These are phyloP conservation scores for Cataglyphis albicans DNA, from an alignment of 2,888 invertebrate genomes.

Conservation along the genomic window DNA sequence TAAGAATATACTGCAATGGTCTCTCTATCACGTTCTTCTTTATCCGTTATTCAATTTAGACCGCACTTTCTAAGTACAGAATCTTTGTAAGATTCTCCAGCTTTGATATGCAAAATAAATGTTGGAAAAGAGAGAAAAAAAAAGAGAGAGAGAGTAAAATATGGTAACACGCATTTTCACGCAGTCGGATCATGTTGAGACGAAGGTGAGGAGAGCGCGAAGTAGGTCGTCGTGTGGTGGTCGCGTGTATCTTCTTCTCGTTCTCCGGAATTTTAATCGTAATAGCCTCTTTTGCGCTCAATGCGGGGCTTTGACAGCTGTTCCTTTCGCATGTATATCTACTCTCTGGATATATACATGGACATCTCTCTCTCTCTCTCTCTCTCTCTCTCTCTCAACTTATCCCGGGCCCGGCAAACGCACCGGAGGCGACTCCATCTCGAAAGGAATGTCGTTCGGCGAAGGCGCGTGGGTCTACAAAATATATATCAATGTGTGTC, in stretches of 20 bases:
- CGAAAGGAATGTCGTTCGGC: conserved; percentile 76
- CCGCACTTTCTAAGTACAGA: conserved; percentile 3
- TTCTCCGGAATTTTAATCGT: conserved; percentile 53
- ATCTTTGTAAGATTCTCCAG: conserved; percentile 1
- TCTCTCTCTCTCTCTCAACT: conserved; percentile 62
- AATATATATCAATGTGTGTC: conserved; percentile 73
- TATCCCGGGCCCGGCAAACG: conserved; percentile 68
- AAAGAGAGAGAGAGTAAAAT: background rate
- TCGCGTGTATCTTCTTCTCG: conserved; percentile 25
- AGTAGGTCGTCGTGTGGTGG: conserved; percentile 56
- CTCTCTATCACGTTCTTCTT: background rate
- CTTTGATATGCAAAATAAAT: conserved; percentile 30
- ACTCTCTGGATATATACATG: conserved; percentile 67
- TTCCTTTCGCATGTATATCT: conserved; percentile 46
- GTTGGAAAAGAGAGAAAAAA: conserved; percentile 10
- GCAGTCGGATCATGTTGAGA: conserved; percentile 23
- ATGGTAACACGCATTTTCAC: conserved; percentile 14
- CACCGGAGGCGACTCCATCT: conserved; percentile 68
- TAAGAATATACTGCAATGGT: background rate
- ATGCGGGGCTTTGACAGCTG: conserved; percentile 70
- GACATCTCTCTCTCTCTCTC: conserved; percentile 64
- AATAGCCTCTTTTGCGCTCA: conserved; percentile 45
- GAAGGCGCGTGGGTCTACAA: conserved; percentile 72
- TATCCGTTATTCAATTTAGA: background rate
- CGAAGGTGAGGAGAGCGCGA: conserved; percentile 44